phyloP scores from a whole-genome alignment of 1,140 invertebrate genomes.

The Euura saliciscinereae region DNA sequence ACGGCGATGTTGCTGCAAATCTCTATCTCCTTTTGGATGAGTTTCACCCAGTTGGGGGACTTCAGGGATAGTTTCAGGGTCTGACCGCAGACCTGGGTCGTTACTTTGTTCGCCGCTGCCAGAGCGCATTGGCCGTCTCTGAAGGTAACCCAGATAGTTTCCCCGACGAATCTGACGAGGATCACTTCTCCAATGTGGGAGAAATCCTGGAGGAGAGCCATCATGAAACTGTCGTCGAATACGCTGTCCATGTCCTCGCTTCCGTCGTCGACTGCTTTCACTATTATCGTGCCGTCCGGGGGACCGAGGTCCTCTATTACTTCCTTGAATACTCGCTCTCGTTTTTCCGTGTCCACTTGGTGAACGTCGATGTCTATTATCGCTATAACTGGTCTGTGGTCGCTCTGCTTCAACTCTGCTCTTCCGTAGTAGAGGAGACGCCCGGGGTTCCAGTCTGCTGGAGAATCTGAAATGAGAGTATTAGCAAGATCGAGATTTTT shows the following conservation, averaged over 20 bases:
- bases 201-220: conserved; percentile 73
- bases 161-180: conserved; percentile 87
- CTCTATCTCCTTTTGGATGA: conserved; percentile 81
- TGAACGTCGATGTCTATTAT: conserved; percentile 88
- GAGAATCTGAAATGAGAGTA: conserved; percentile 45
- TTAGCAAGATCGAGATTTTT: background rate
- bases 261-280: conserved; percentile 59
- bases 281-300: conserved; percentile 93
- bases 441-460: conserved; percentile 75
- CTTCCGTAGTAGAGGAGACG: conserved; percentile 87
- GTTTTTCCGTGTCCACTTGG: conserved; percentile 75
- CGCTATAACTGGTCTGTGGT: conserved; percentile 94
- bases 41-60: conserved; percentile 82
- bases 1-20: conserved; percentile 84
- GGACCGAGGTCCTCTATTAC: conserved; percentile 88
- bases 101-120: conserved; percentile 69
- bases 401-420: conserved; percentile 96
- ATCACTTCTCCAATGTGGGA: conserved; percentile 84
- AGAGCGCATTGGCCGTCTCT: conserved; percentile 84
- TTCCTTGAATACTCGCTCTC: conserved; percentile 80
- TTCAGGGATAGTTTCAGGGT: conserved; percentile 77
- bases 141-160: conserved; percentile 90
- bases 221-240: conserved; percentile 76
- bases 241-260: conserved; percentile 54
- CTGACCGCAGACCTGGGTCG: conserved; percentile 70